Base-by-base conservation (phyloP, 2,113 vertebrate genomes). In the Burhinus oedicnemus region DNA sequence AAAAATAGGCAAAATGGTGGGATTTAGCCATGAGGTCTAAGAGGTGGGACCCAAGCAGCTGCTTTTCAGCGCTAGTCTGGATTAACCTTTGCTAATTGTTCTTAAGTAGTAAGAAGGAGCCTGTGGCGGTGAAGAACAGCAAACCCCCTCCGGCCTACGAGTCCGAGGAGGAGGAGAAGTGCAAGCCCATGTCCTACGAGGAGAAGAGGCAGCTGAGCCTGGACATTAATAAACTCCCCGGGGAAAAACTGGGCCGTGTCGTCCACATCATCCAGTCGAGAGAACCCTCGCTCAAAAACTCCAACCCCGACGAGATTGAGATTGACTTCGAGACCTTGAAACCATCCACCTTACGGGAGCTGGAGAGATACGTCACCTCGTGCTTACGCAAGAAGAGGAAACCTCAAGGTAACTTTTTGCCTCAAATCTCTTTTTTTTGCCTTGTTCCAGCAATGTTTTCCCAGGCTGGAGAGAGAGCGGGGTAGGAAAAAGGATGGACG, bases 1-100 rank as follows among this genome's bases (percentile, higher is more conserved):
- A 5, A 21, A 25, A 40, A 12, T 5, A 21, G 0, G 20, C 16
- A 5, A 40, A 36, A 1, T 0, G 1, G 21, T 40, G 18, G 2
- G 30, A 14, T 14, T 7, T 15, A 5, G 19, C 16, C 32, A 21
- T 34, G 16, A 7, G 9, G 5, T 30, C 44, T 14, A 29, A 26
- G 49, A 25, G 8, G 5, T 51, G 11, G 55, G 26, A 66, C 44
- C 17, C 26, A 6, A 47, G 42, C 3, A 6, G 47, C 26, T 44
- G 30, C 68, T 69, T 76, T 26, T 29, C 10, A 2, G 11, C 17
- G 5, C 34, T 18, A 2, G 18, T 36, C 40, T n/a, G 4, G 71
- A 79, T 94, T 34, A 25, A 45, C 82, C 7, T 38, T 38, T 62
- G 15, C 36, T 20, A 18, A 40, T 64, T 64, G 26, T 64, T 64